Base-by-base conservation (phyloP, 2,797 vertebrate genomes). In the Anolis apletophallus region DNA sequence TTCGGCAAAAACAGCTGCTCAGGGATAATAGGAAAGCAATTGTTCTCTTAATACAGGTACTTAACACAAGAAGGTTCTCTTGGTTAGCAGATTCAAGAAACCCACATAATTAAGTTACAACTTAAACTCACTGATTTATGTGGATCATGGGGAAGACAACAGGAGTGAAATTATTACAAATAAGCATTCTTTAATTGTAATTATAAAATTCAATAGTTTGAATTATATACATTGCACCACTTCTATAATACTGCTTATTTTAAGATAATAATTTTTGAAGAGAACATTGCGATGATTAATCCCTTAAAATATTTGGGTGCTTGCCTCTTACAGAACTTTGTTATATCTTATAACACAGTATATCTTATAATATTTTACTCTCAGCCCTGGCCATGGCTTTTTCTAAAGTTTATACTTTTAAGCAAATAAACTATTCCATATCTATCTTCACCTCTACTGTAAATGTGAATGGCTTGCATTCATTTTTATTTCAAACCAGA, bases 31-130 rank as follows among this genome's bases (percentile, higher is more conserved):
- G 81, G 57, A 83, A 87, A 73, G 23, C 75, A 83, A 87, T 71
- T 87, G 75, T 87, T 73, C 68, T 84, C 81, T 64, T 79, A 83
- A 87, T 83, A 84, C 54, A 87, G 85, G 73, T 87, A 71, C 64
- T 54, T 72, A 67, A 73, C 83, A 79, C 5, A 72, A 78, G 55
- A 46, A 64, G 17, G 55, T 69, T 80, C 32, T 61, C 67, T 85
- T 50, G 17, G 50, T 72, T 72, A 26, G 83, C 26, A n/a, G 36
- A 87, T 79, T 73, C 69, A 83, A 78, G 29, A 21, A 50, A n/a
- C 59, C 67, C 32, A 61, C 4, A 50, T 64, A 61, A 68, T 36
- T 16, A 55, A 26, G 21, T 71, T 69, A 46, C 16, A 71, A 34
- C 19, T 21, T 12, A 14, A 71, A 61, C 54, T 79, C 2, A 76